phyloP scores from a whole-genome alignment of 2,888 invertebrate genomes.

The Agrochola circellaris region DNA sequence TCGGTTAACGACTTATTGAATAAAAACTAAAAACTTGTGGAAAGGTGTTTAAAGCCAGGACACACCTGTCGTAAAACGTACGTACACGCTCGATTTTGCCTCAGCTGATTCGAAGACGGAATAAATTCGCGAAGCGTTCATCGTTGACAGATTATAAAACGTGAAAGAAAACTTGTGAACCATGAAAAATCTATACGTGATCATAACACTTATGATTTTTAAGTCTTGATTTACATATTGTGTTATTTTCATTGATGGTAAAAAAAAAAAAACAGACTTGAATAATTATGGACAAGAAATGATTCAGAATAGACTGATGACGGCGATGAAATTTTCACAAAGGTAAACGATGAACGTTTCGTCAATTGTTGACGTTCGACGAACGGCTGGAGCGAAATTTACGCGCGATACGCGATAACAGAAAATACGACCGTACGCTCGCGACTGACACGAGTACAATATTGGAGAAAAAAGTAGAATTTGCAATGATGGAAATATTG shows the following conservation, averaged over 20 bases:
- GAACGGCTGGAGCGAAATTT: constrained; percentile 80
- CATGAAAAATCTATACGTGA: constrained; percentile 28
- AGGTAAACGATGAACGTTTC: constrained; percentile 81
- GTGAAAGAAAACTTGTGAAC: constrained; percentile 55
- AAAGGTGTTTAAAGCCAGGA: constrained; percentile 67
- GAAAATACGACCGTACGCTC: constrained; percentile 74
- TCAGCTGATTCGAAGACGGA: constrained; percentile 81
- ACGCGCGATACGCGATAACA: constrained; percentile 81
- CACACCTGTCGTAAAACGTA: constrained; percentile 75
- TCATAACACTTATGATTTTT: constrained; percentile 31
- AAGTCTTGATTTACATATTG: constrained; percentile 28
- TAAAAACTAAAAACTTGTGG: constrained; percentile 61
- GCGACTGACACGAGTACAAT: constrained; percentile 76
- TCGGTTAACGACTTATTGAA: neutral
- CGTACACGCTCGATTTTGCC: constrained; percentile 76
- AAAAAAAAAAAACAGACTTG: constrained; percentile 24
- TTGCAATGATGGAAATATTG: constrained; percentile 55
- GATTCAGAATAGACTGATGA: constrained; percentile 60
- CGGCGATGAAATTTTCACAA: constrained; percentile 64
- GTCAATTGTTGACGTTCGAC: constrained; percentile 82
- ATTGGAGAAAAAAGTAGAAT: constrained; percentile 65
- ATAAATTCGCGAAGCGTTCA: constrained; percentile 78
- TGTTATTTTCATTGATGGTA: constrained; percentile 22
- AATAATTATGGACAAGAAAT: constrained; percentile 50
- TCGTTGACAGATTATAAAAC: constrained; percentile 64